Evolutionary conservation across 1,140 invertebrate genomes (phyloP).

Genomic region (Choristoneura fumiferana): DNA sequence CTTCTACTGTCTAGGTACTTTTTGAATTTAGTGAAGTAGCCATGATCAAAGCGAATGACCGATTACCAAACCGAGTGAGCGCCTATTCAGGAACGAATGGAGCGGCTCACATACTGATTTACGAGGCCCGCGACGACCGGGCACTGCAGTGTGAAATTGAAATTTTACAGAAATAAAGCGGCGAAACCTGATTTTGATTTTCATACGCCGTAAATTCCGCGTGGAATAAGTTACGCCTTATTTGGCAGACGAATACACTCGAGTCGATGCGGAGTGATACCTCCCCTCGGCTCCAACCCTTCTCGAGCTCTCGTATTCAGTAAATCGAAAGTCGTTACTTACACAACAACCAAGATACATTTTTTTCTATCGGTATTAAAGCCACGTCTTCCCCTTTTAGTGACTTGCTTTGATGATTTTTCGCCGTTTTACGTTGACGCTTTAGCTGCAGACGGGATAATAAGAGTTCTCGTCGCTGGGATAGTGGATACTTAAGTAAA

Average conservation of each 20-base stretch:
- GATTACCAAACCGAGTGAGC: constrained; percentile 1
- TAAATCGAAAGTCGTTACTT: constrained; percentile 61
- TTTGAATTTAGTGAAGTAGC: neutral
- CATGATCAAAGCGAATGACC: neutral
- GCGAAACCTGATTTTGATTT: constrained; percentile 35
- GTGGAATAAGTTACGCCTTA: constrained; percentile 57
- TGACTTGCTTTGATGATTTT: constrained; percentile 39
- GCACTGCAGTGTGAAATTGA: constrained; percentile 54
- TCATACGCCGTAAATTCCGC: constrained; percentile 42
- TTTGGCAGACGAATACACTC: constrained; percentile 57
- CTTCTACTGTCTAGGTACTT: too few species aligned
- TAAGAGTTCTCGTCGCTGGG: constrained; percentile 9
- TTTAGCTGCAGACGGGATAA: constrained; percentile 6
- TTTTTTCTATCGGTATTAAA: constrained; percentile 47
- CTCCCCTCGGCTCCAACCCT: constrained; percentile 47
- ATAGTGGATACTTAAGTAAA: constrained; percentile 11
- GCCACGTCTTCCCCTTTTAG: constrained; percentile 37
- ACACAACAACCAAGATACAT: constrained; percentile 60
- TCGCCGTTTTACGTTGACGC: constrained; percentile 25
- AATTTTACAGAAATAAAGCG: constrained; percentile 48
- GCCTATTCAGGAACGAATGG: constrained; percentile 8
- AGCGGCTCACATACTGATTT: constrained; percentile 21
- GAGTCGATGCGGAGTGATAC: constrained; percentile 49
- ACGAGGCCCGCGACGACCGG: constrained; percentile 26
- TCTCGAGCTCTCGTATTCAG: constrained; percentile 52